Base-by-base conservation (phyloP, 2,888 invertebrate genomes). In the Miltochrista miniata region DNA sequence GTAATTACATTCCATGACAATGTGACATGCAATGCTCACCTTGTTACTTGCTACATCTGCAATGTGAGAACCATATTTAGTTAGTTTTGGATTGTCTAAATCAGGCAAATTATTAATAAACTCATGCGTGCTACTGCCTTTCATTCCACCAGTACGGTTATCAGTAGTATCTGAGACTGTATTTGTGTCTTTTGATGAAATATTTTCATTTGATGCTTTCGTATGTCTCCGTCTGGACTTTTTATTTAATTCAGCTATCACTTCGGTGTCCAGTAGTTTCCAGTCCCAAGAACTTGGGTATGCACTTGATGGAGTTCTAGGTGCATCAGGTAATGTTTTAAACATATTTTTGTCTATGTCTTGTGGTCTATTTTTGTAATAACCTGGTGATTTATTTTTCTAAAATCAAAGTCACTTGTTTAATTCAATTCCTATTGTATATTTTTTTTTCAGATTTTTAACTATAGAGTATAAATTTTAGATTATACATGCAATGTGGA, bases 351-450 rank as follows among this genome's bases (percentile, higher is more conserved):
- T 92, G 71, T 98, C 97, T 56, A 98, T 92, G 79, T 98, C 97
- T 59, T 94, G 93, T 13, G 94, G 93, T 70, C 95, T 93, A 64
- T 93, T 96, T 74, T 94, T 93, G 79, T 98, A 97, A 81, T 95
- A 96, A 9, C 94, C 94, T 1, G 97, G 94, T 1, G 96, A 95
- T 90, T 95, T 96, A 83, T 96, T 95, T 94, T 94, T 96, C 97
- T 97, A 90, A 56, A 92, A 90, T 52, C 45, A 60, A 65, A 56
- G 57, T 37, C 12, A 40, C 34, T 34, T 10, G 7, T 29, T 40
- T 14, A 40, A n/a, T 40, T n/a, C 4, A 38, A 24, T 3, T 18
- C n/a, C 3, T 38, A 18, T 38, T 24, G 0, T 10, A 5, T 7
- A 11, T 5, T 2, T 7, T 7, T 5, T 7, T 31, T 5, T 31